These are phyloP conservation scores for Phaedon cochleariae DNA, from an alignment of 2,888 invertebrate genomes.

Conservation along the genomic window DNA sequence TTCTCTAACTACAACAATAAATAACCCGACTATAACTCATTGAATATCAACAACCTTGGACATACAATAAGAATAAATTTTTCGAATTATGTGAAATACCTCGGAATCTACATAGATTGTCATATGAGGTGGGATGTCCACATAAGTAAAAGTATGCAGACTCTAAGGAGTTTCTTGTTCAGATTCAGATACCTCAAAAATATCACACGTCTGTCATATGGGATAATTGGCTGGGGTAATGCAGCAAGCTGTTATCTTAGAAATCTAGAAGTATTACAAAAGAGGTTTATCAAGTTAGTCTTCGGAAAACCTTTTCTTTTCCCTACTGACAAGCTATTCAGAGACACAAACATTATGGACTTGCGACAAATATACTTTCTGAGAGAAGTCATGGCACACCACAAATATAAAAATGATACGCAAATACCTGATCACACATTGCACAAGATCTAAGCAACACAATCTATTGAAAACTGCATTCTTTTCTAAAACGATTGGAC, in stretches of 20 bases:
- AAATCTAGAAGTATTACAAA: background rate
- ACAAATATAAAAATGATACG: background rate
- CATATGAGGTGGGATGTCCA: conserved; percentile 4
- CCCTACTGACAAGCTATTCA: background rate
- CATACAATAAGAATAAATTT: background rate
- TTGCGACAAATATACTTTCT: background rate
- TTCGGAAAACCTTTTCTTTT: background rate
- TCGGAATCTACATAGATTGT: background rate
- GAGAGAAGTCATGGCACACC: background rate
- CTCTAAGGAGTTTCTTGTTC: conserved; percentile 1
- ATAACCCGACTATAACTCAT: no score
- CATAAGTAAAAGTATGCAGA: conserved; percentile 3
- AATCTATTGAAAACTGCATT: background rate
- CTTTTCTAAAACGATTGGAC: background rate
- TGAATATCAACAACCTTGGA: no score
- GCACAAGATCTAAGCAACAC: no score
- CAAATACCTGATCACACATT: no score
- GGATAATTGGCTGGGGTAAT: background rate
- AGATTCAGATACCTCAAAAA: conserved; percentile 1
- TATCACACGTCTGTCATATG: conserved; percentile 9
- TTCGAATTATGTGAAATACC: background rate
- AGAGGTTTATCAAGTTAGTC: background rate
- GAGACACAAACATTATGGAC: conserved; percentile 3
- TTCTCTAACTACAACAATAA: no score
- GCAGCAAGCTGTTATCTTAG: background rate